phyloP scores from a whole-genome alignment of 2,888 invertebrate species.

The Gordius sp. region DNA sequence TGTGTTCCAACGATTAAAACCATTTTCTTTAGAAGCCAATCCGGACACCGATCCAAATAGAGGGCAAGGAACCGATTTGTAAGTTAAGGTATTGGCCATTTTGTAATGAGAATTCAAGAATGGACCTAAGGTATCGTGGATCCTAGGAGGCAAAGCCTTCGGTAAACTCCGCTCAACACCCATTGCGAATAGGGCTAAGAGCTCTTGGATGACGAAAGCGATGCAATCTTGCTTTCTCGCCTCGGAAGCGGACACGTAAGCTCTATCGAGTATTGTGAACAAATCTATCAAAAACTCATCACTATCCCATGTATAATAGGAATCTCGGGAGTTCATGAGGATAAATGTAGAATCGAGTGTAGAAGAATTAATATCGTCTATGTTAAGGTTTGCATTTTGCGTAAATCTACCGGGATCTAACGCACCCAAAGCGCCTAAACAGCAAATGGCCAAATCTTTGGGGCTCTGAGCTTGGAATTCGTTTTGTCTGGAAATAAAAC shows the following conservation, averaged over 20 bases:
- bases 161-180: neutral
- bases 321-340: too few relatives aligned
- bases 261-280: neutral
- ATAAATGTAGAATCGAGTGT: too few relatives aligned
- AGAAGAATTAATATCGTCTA: too few relatives aligned
- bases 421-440: neutral
- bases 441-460: neutral
- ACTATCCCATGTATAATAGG: neutral
- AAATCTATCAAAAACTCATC: neutral
- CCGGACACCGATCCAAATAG: too few relatives aligned
- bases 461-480: too few relatives aligned
- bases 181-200: slow-evolving; percentile 1
- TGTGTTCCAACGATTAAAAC: too few relatives aligned
- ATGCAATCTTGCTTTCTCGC: neutral
- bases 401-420: neutral
- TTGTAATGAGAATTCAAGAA: neutral
- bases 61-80: neutral
- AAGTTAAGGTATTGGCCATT: neutral
- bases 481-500: too few relatives aligned
- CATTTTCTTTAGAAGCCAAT: too few relatives aligned
- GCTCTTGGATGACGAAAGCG: slow-evolving; percentile 9
- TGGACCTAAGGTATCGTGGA: neutral
- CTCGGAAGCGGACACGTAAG: neutral
- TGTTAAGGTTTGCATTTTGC: neutral
- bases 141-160: neutral